phyloP scores from a whole-genome alignment of 2,113 vertebrate genomes.

The Hippoglossus stenolepis region DNA sequence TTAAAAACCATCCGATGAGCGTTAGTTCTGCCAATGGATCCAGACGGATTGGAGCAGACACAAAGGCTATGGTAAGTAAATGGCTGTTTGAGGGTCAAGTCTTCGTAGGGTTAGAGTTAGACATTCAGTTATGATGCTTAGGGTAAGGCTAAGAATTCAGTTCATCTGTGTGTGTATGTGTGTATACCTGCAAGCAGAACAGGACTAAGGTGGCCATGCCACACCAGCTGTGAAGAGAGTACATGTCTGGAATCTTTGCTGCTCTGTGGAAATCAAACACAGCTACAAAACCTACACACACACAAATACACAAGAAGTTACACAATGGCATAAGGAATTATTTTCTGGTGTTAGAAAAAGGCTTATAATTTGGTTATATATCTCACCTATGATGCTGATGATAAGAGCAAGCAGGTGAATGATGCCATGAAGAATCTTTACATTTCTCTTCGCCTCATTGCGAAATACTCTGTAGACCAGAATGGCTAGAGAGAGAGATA shows the following conservation, averaged over 20 bases:
- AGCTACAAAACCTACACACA: constrained; percentile 81
- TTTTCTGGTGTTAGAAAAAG: background rate
- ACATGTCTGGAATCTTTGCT: constrained; percentile 84
- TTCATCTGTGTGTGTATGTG: background rate
- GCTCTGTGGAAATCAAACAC: constrained; percentile 88
- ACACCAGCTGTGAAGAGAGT: constrained; percentile 95
- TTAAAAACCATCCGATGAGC: no score
- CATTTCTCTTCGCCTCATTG: constrained; percentile 86
- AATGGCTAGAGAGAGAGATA: constrained; percentile 81
- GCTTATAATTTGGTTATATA: no score
- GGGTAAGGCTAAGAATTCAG: no score
- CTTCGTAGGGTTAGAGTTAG: no score
- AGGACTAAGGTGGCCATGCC: constrained; percentile 85
- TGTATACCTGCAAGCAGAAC: constrained; percentile 88
- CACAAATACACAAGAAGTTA: background rate
- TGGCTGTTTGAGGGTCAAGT: no score
- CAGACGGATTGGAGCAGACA: no score
- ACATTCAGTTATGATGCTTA: no score
- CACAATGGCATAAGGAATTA: background rate
- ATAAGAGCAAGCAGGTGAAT: constrained; percentile 87
- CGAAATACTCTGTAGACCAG: constrained; percentile 92
- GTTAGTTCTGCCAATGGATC: no score
- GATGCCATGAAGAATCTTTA: constrained; percentile 88
- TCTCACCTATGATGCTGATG: constrained; percentile 82
- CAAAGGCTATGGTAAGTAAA: background rate